Conservation (phyloP, 2,113 vertebrate genomes). For the Recurvirostra avosetta region DNA sequence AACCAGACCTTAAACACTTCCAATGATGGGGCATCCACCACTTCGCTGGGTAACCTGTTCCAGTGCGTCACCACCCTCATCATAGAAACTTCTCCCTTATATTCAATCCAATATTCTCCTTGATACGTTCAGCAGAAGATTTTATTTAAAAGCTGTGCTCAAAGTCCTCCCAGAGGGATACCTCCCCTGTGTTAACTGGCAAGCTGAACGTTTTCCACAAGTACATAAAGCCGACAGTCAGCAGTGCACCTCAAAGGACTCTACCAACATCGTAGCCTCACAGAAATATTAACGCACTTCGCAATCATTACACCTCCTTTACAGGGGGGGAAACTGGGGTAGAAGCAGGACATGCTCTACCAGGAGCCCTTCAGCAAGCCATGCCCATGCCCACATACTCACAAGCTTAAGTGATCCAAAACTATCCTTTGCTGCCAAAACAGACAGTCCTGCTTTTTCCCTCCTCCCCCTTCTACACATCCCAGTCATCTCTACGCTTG, state of each 20-base stretch:
- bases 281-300: neutral
- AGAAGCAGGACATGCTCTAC: neutral
- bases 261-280: neutral
- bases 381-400: neutral
- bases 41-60: neutral
- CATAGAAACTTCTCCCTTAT: neutral
- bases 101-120: neutral
- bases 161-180: neutral
- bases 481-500: neutral
- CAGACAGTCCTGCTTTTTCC: neutral
- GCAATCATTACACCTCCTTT: neutral
- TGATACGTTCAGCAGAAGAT: neutral
- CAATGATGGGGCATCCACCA: neutral
- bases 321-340: neutral
- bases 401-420: neutral
- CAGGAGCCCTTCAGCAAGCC: neutral
- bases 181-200: neutral
- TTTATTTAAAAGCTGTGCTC: neutral
- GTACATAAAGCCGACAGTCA: neutral
- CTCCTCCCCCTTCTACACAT: neutral
- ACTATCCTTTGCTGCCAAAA: neutral
- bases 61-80: neutral
- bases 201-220: neutral
- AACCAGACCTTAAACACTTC: neutral
- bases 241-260: neutral